Conservation (phyloP, 2,888 invertebrate genomes). For the Marasmarcha lunaedactyla region DNA sequence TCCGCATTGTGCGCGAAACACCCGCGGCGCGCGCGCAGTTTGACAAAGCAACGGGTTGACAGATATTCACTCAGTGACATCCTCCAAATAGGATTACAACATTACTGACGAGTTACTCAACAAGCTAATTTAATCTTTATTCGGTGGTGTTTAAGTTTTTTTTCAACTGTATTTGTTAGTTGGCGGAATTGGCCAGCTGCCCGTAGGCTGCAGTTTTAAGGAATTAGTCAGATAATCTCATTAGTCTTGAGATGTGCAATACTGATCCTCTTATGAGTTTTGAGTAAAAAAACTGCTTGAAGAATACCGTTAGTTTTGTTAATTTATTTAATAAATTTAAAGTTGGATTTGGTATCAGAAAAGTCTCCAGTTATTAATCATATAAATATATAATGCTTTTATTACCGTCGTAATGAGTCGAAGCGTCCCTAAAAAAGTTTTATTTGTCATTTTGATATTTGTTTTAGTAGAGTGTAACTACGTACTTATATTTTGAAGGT, state of each 20-base stretch:
- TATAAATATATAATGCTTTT: no score
- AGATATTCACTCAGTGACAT: constrained; percentile 55
- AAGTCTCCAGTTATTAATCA: no score
- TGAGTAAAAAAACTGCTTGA: no score
- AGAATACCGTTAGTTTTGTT: no score
- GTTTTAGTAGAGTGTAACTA: no score
- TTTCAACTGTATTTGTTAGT: neutral
- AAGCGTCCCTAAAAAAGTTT: no score
- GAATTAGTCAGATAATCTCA: constrained; percentile 48
- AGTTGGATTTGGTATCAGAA: no score
- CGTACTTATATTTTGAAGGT: no score
- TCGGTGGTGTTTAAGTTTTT: constrained; percentile 4
- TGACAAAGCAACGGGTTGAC: constrained; percentile 69
- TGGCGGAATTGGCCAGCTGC: constrained; percentile 31
- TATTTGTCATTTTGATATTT: no score
- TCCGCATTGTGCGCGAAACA: constrained; percentile 51
- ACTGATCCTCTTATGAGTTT: neutral
- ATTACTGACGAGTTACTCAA: constrained; percentile 27
- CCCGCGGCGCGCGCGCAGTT: constrained; percentile 52
- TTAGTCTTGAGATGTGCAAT: constrained; percentile 30
- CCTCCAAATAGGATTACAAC: constrained; percentile 53
- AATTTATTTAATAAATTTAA: no score
- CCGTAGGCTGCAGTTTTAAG: constrained; percentile 34
- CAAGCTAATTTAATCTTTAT: constrained; percentile 7
- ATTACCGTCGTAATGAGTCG: no score